These are phyloP conservation scores for Drosophila ambigua DNA, from an alignment of 1,140 invertebrate genomes.

Conservation along the genomic window DNA sequence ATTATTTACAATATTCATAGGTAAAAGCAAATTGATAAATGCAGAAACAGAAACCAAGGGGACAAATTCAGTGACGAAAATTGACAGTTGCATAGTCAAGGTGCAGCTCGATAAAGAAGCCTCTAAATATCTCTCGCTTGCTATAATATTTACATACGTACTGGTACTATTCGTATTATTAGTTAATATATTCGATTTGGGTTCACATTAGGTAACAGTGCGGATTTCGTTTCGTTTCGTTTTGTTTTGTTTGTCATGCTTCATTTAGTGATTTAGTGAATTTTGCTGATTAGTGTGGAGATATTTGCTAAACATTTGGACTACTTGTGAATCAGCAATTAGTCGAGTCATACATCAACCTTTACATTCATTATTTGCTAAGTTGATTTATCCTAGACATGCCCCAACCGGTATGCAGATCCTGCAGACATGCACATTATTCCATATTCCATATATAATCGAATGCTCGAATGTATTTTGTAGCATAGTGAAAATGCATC, in stretches of 20 bases:
- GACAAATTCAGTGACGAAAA: slow-evolving; percentile 27
- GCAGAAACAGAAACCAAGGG: slow-evolving; percentile 11
- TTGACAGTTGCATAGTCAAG: slow-evolving; percentile 34
- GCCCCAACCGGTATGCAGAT: background rate
- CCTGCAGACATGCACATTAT: background rate
- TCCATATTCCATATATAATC: background rate
- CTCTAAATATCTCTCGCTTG: slow-evolving; percentile 27
- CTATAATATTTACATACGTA: slow-evolving; percentile 64
- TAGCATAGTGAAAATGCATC: slow-evolving; percentile 16
- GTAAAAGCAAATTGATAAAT: slow-evolving; percentile 23
- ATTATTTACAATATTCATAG: slow-evolving; percentile 52
- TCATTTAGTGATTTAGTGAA: slow-evolving; percentile 25
- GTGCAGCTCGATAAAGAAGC: slow-evolving; percentile 23
- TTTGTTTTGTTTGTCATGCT: slow-evolving; percentile 21
- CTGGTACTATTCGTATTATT: background rate
- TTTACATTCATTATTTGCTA: slow-evolving; percentile 11
- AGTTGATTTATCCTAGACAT: slow-evolving; percentile 15
- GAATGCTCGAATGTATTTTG: background rate
- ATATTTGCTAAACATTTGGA: slow-evolving; percentile 37
- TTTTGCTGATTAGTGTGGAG: slow-evolving; percentile 33
- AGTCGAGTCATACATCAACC: slow-evolving; percentile 2
- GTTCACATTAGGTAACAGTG: slow-evolving; percentile 67
- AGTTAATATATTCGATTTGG: slow-evolving; percentile 43
- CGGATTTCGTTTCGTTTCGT: slow-evolving; percentile 16
- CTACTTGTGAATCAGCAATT: slow-evolving; percentile 21